phyloP scores from a whole-genome alignment of 1,140 invertebrate species.

The Radopholus similis region DNA sequence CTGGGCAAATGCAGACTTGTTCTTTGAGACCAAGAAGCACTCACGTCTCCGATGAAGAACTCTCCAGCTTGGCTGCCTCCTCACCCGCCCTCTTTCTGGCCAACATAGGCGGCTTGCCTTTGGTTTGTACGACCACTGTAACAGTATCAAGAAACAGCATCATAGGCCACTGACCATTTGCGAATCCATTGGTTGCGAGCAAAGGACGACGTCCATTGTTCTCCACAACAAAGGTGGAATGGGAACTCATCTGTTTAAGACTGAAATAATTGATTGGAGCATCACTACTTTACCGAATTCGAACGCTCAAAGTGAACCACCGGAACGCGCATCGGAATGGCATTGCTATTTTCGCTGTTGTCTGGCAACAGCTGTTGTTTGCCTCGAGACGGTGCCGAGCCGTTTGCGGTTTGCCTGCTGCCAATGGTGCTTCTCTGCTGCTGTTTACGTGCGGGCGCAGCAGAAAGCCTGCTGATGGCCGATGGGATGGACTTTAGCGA shows the following conservation, averaged over 20 bases:
- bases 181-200: constrained; percentile 25
- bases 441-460: not conserved
- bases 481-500: constrained; percentile 9
- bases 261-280: not conserved
- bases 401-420: not conserved
- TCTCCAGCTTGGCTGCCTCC: not conserved
- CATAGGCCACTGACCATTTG: constrained; percentile 24
- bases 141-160: not conserved
- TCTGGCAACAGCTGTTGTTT: not conserved
- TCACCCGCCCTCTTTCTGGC: constrained; percentile 5
- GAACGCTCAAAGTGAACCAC: constrained; percentile 1
- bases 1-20: too few relatives aligned
- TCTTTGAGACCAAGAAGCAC: not conserved
- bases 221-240: constrained; percentile 50
- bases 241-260: constrained; percentile 39
- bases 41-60: not conserved
- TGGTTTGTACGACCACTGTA: constrained; percentile 10
- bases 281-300: constrained; percentile 7
- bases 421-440: not conserved
- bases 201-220: constrained; percentile 49
- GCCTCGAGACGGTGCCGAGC: not conserved
- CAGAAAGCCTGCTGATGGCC: not conserved
- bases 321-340: not conserved
- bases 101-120: constrained; percentile 22
- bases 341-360: not conserved